Evolutionary conservation across 2,888 invertebrate genomes (phyloP).

Genomic region (Malachius bipustulatus): DNA sequence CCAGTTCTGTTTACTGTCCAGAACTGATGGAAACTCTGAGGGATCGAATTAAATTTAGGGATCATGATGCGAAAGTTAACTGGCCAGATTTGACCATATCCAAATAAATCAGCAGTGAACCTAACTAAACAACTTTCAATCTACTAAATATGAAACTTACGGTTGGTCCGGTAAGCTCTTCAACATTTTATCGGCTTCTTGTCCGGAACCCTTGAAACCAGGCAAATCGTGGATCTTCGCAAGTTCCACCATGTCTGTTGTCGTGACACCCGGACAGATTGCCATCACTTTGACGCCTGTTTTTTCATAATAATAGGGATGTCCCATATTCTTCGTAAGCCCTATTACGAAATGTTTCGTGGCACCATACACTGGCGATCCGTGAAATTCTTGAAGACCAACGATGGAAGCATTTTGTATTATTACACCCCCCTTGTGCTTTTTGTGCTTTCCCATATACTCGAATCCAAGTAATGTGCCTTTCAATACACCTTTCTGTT

Average conservation of each 20-base stretch:
- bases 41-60: no score
- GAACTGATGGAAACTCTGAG: no score
- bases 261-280: constrained; percentile 38
- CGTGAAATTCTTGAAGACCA: constrained; percentile 43
- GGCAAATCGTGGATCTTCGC: constrained; percentile 23
- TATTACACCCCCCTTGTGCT: constrained; percentile 48
- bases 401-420: constrained; percentile 54
- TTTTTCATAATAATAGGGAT: constrained; percentile 27
- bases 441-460: not conserved
- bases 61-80: no score
- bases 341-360: constrained; percentile 47
- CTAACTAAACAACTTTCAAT: no score
- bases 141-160: constrained; percentile 23
- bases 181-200: constrained; percentile 25
- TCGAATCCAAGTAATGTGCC: not conserved
- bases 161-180: constrained; percentile 30
- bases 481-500: not conserved
- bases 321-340: constrained; percentile 40
- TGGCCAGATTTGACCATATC: no score
- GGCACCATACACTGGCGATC: constrained; percentile 46
- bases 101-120: no score
- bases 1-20: no score
- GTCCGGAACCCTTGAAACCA: constrained; percentile 23
- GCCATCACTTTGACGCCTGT: constrained; percentile 36
- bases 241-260: constrained; percentile 32